Conservation (phyloP, 2,113 vertebrate species). For the Enhydra lutris region DNA sequence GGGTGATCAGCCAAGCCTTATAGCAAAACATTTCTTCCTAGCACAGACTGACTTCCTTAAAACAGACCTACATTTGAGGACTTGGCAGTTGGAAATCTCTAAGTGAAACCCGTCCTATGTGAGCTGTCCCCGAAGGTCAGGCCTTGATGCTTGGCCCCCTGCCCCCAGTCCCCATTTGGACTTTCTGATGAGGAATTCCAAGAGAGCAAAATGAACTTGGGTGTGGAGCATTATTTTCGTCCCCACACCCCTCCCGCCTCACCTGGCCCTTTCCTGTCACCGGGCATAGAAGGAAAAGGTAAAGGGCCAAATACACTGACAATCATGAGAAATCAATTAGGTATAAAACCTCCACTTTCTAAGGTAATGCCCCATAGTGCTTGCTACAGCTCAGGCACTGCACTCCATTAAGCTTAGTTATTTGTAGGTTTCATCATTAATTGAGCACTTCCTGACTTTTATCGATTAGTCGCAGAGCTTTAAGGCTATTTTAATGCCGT, state of each 20-base stretch:
- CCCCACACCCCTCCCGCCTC: neutral
- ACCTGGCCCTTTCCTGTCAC: neutral
- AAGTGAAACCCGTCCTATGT: neutral
- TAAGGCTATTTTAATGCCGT: conserved; percentile 54
- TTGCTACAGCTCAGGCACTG: neutral
- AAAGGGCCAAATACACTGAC: neutral
- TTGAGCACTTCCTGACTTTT: conserved; percentile 61
- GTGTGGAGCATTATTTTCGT: neutral
- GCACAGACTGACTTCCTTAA: neutral
- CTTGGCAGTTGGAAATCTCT: neutral
- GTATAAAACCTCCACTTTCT: conserved; percentile 42
- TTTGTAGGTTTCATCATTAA: conserved; percentile 70
- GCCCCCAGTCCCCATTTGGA: neutral
- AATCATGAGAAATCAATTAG: conserved; percentile 60
- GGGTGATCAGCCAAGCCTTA: conserved; percentile 24
- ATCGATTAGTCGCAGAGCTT: conserved; percentile 63
- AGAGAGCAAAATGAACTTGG: neutral
- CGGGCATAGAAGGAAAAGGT: neutral
- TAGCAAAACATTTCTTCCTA: neutral
- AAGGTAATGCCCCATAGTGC: conserved; percentile 12
- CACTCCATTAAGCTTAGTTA: conserved; percentile 64
- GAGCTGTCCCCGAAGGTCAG: neutral
- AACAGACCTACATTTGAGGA: neutral
- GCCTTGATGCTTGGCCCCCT: neutral
- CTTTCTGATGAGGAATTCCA: neutral